Base-by-base conservation (phyloP, 2,797 vertebrate genomes). In the Sciurus vulgaris region DNA sequence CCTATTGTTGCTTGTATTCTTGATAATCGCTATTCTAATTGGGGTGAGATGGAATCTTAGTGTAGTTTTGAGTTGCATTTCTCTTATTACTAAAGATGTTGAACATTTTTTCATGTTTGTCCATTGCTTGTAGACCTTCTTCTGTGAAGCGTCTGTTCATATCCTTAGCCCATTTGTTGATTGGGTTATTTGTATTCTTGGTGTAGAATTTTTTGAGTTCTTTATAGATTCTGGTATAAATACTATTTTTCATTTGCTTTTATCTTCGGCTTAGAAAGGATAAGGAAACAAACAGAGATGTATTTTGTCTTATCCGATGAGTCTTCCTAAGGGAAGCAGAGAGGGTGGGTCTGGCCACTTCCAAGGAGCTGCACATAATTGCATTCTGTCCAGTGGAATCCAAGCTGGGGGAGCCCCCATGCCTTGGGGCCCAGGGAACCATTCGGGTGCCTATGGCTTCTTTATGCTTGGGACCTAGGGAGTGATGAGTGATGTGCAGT, bases 291-390 rank as follows among this genome's bases (percentile, higher is more conserved):
- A 35, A 56, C 7, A 33, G 33, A 10, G 4, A 4, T 69, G 15
- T n/a, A 8, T 44, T 93, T 91, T 49, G 10, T 86, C 92, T 84
- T 87, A 76, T 79, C 30, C 65, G 90, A n/a, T n/a, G 67, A 63
- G 14, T 8, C 56, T 88, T 94, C 24, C 15, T n/a, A 14, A 78
- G 13, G 14, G 30, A 74, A 38, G 18, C 24, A 33, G 61, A 93
- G 10, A 28, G 3, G 33, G n/a, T 26, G 6, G 13, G 38, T 82
- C 63, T 86, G 61, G 7, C 12, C 2, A 1, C 7, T 90, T 83
- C 35, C 28, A 33, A 26, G 30, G 24, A 6, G 9, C 54, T n/a
- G 3, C 3, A 51, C 7, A 47, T 20, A 54, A 72, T 2, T 84
- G 7, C 9, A 35, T 26, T 89, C 30, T 44, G 14, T 56, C 73